Base-by-base conservation (phyloP, 2,888 invertebrate genomes). In the Sinhomidia bicolor region DNA sequence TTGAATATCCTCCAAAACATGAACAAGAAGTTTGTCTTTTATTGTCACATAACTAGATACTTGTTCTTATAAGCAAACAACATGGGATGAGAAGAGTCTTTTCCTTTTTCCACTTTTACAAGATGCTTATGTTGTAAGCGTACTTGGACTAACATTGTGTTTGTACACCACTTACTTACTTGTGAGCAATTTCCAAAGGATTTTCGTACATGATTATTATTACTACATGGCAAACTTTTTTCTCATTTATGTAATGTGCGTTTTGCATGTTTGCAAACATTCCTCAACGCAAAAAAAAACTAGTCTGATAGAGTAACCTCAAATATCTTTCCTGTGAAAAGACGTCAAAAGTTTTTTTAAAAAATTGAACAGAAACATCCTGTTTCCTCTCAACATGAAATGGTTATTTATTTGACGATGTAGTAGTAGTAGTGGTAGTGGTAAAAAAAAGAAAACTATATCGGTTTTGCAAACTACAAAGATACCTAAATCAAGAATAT, bases 191-290 rank as follows among this genome's bases (percentile, higher is more conserved):
- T 62, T 62, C 29, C 26, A 29, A n/a, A 29, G 29, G 29, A 68
- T 68, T 68, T 32, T 68, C n/a, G 32, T 29, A 68, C n/a, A n/a
- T n/a, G n/a, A n/a, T n/a, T n/a, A n/a, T n/a, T n/a, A n/a, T n/a
- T n/a, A n/a, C n/a, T 68, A 36, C 36, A 36, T 17, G 68, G 12
- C 17, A 62, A 62, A 68, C 68, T 68, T 68, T 68, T 62, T 68
- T 14, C 68, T 36, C 32, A 36, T 36, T 68, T 68, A 7, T 36
- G 32, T 2, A 36, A 68, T 9, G 20, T 68, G 17, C n/a, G 17
- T 68, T 32, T 32, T 68, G 68, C 68, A 68, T 68, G 68, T 68
- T 68, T 68, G 1, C 36, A 5, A 10, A 23, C n/a, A n/a, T n/a
- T n/a, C n/a, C n/a, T n/a, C n/a, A n/a, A n/a, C n/a, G n/a, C n/a